These are phyloP conservation scores for Zaprionus taronus DNA, from an alignment of 1,140 invertebrate genomes.

Conservation along the genomic window DNA sequence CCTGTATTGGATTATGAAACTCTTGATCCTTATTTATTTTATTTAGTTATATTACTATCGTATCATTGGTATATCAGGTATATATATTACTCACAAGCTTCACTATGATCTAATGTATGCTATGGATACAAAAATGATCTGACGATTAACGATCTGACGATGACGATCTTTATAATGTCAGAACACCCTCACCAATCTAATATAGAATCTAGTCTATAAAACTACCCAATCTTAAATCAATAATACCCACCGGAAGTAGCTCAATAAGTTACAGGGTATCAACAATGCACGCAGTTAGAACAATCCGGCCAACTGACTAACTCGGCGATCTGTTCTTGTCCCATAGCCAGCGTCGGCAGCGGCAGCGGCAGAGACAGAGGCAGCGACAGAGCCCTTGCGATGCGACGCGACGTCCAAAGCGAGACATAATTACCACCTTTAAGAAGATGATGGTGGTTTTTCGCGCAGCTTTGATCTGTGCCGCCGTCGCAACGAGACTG, in stretches of 20 bases:
- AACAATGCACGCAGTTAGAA: conserved; percentile 35
- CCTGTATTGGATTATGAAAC: background rate
- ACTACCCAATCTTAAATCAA: background rate
- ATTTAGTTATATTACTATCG: too few species aligned
- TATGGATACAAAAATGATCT: too few species aligned
- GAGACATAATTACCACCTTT: conserved; percentile 84
- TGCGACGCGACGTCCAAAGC: conserved; percentile 36
- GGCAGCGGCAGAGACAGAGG: background rate
- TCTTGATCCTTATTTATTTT: too few species aligned
- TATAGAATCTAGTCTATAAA: too few species aligned
- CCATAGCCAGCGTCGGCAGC: background rate
- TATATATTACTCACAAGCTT: too few species aligned
- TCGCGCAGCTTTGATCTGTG: conserved; percentile 81
- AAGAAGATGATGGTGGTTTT: conserved; percentile 83
- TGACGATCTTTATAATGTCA: background rate
- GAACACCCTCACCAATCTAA: too few species aligned
- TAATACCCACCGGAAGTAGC: background rate
- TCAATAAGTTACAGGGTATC: conserved; percentile 31
- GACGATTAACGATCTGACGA: too few species aligned
- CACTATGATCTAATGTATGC: too few species aligned
- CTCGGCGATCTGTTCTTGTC: conserved; percentile 1
- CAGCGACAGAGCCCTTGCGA: conserved; percentile 1
- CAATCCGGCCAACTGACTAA: conserved; percentile 26
- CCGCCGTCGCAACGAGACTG: conserved; percentile 47
- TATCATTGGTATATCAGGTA: too few species aligned